Base-by-base conservation (phyloP, 2,888 invertebrate species). In the Microctonus brassicae region DNA sequence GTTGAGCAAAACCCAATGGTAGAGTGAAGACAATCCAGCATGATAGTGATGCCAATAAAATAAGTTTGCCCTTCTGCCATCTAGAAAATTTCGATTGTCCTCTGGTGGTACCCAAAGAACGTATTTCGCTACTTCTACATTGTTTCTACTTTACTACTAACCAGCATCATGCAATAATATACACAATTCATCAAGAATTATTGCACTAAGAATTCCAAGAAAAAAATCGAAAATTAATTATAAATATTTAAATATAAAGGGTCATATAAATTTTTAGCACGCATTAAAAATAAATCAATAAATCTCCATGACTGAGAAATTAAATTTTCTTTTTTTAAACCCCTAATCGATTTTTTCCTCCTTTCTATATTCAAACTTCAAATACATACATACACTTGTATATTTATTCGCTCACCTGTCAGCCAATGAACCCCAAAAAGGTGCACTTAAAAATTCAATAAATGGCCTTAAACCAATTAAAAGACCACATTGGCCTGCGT, bases 11-110 rank as follows among this genome's bases (percentile, higher is more conserved):
- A 74, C 97, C 97, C 81, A 99, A 89, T 0, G 98, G 97, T 79
- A 99, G 91, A 55, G 99, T 99, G 89, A 99, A 99, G 72, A 98
- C 91, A 73, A 99, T 95, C 97, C 99, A 98, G 73, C 97, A 96
- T 57, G 95, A 93, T 65, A 99, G 89, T 0, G 98, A 97, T 62
- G 95, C 95, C 69, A 99, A 88, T 72, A 99, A 90, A 78, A 99
- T 90, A 76, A 95, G 90, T 88, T 96, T 96, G 9, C 96, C 96
- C 85, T 94, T 94, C 83, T 93, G 94, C 91, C 94, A 95, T 88
- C 94, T 91, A 81, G 24, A 70, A 77, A 77, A 74, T 72, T 75
- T 72, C 61, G 70, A 74, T 57, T 73, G 76, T 76, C 75, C 77
- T 76, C 77, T 77, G 77, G 76, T 75, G 72, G 74, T 33, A 70